Conservation (phyloP, 2,888 invertebrate species). For the Minunthozetes semirufus region DNA sequence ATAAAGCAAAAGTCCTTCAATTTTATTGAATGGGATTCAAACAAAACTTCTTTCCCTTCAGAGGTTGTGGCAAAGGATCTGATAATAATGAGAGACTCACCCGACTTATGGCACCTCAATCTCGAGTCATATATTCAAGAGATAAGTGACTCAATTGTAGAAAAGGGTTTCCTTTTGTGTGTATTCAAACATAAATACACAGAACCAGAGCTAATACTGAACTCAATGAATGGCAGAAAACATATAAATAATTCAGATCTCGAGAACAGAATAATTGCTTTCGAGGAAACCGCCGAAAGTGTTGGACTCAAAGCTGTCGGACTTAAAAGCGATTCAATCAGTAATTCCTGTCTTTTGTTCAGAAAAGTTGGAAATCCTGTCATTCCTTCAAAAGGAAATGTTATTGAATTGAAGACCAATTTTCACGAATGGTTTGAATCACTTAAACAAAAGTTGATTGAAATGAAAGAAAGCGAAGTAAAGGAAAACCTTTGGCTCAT, state of each 20-base stretch:
- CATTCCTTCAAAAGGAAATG: too few relatives aligned
- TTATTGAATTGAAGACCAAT: constrained; percentile 1
- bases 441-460: neutral
- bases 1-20: neutral
- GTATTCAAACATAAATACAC: neutral
- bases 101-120: neutral
- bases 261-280: neutral
- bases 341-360: too few relatives aligned
- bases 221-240: neutral
- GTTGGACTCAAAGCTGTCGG: neutral
- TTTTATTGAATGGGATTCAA: neutral
- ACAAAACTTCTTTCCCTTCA: neutral
- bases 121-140: neutral
- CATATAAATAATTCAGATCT: neutral
- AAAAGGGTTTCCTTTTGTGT: neutral
- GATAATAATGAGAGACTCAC: neutral
- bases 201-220: constrained; percentile 6
- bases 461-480: neutral
- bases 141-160: neutral
- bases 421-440: constrained; percentile 1
- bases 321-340: neutral
- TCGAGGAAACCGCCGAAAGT: neutral
- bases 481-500: constrained; percentile 47
- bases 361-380: neutral
- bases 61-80: neutral